A percentile compares a stretch with the other conserved stretches of the same genome.
phyloP scores from a whole-genome alignment of 1,140 invertebrate genomes.

The Diorhabda sublineata region DNA sequence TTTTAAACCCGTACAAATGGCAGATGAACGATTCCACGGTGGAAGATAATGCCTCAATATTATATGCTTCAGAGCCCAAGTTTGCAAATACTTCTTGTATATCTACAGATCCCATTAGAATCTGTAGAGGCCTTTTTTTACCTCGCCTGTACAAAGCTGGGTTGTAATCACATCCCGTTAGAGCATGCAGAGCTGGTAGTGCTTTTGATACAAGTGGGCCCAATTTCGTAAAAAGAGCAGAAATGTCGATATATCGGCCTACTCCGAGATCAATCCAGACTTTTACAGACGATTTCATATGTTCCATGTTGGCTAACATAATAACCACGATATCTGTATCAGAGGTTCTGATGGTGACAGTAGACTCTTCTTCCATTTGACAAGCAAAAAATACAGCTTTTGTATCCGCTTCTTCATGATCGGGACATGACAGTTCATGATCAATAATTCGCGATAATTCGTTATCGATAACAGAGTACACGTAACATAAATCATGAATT shows the following conservation, averaged over 20 bases:
- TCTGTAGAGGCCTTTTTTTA: slow-evolving; percentile 14
- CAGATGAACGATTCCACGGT: too few relatives aligned
- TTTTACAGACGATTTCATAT: slow-evolving; percentile 19
- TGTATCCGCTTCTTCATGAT: slow-evolving; percentile 17
- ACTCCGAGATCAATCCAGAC: slow-evolving; percentile 23
- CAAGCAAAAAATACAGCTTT: slow-evolving; percentile 11
- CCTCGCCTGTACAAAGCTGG: slow-evolving; percentile 8
- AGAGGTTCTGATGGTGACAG: slow-evolving; percentile 19
- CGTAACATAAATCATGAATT: slow-evolving; percentile 20
- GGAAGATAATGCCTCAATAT: too few relatives aligned
- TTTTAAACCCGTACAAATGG: too few relatives aligned
- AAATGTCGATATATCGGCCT: slow-evolving; percentile 22
- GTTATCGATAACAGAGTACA: slow-evolving; percentile 15
- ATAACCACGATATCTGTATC: slow-evolving; percentile 21
- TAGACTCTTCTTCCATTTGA: slow-evolving; percentile 16
- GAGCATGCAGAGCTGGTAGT: slow-evolving; percentile 13
- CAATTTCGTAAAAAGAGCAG: slow-evolving; percentile 16
- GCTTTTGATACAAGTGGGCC: slow-evolving; percentile 15
- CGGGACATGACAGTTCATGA: slow-evolving; percentile 16
- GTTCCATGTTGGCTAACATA: slow-evolving; percentile 22
- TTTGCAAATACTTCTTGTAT: not conserved
- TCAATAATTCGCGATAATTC: slow-evolving; percentile 18
- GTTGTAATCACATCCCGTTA: slow-evolving; percentile 12
- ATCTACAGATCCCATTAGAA: not conserved
- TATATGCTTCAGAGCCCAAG: slow-evolving; percentile 7